Evolutionary conservation across 92 coral and sea anemone genomes (phyloP).

Genomic region (Phymanthus crucifer): DNA sequence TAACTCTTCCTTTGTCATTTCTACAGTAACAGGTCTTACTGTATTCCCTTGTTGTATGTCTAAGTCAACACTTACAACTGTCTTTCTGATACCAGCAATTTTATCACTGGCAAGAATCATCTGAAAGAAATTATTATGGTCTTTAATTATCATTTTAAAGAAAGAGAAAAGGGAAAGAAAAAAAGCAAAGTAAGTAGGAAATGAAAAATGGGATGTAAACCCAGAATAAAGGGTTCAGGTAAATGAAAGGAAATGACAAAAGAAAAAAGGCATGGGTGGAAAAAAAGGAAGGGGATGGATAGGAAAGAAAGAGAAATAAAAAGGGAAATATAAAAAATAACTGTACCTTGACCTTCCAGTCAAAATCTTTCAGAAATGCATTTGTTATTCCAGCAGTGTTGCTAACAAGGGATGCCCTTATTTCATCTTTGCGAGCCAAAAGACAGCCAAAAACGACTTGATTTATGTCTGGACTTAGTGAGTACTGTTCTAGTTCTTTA

Average conservation of each 20-base stretch:
- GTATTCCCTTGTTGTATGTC: conserved; percentile 66
- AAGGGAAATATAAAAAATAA: neutral
- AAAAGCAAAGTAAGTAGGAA: neutral
- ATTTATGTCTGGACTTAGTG: conserved; percentile 71
- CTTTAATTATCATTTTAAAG: neutral
- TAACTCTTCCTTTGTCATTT: conserved; percentile 84
- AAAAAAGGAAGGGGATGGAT: neutral
- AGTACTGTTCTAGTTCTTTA: conserved; percentile 63
- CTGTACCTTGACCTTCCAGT: conserved; percentile 94
- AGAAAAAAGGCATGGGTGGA: neutral
- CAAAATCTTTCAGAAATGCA: conserved; percentile 89
- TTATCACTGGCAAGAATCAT: conserved; percentile 95
- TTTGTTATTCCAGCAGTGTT: conserved; percentile 82
- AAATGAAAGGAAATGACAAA: neutral
- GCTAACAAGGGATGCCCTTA: conserved; percentile 62
- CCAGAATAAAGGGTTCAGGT: too few relatives aligned
- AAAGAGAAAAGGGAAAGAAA: neutral
- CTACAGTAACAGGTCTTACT: conserved; percentile 79
- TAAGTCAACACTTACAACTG: conserved; percentile 78
- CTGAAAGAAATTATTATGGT: conserved; percentile 40
- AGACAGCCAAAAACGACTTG: conserved; percentile 77
- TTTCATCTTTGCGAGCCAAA: conserved; percentile 83
- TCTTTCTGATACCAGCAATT: conserved; percentile 85
- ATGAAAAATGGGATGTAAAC: too few relatives aligned
- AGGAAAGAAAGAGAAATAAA: neutral